Evolutionary conservation across 30 jellyfish, hydroid and myxozoan species (phyloP).

Genomic region (Cassiopea andromeda): DNA sequence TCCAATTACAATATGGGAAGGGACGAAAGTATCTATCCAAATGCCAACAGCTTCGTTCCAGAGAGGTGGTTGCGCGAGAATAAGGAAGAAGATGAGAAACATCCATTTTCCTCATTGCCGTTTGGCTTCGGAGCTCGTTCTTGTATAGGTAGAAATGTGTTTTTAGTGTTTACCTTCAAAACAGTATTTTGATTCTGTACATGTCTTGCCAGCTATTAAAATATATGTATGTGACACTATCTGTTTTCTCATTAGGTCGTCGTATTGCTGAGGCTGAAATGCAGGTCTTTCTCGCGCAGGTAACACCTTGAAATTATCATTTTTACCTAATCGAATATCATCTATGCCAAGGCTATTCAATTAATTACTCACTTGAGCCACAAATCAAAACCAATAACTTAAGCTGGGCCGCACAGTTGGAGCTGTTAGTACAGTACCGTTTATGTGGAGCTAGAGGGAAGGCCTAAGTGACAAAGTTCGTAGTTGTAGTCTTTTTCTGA

Average conservation of each 20-base stretch:
- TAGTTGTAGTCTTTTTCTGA: no score
- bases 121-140: constrained; percentile 53
- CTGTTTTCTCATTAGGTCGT: constrained; percentile 20
- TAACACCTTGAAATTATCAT: no score
- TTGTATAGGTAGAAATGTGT: constrained; percentile 36
- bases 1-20: constrained; percentile 26
- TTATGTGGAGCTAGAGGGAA: no score
- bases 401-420: no score
- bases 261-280: constrained; percentile 59
- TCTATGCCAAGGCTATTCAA: no score
- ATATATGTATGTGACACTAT: neutral
- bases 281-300: neutral
- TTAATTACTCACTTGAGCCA: no score
- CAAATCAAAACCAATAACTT: no score
- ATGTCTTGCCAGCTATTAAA: neutral
- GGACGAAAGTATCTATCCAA: constrained; percentile 17
- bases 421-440: no score
- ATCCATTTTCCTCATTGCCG: constrained; percentile 47
- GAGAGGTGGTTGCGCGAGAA: constrained; percentile 71
- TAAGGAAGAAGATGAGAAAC: neutral
- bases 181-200: neutral
- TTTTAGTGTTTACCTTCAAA: neutral
- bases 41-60: constrained; percentile 48
- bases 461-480: no score
- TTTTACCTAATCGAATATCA: no score